Percentiles rank a stretch among this genome's conserved stretches.
phyloP scores from a whole-genome alignment of 2,797 vertebrate species.

The Labeo calbasu region DNA sequence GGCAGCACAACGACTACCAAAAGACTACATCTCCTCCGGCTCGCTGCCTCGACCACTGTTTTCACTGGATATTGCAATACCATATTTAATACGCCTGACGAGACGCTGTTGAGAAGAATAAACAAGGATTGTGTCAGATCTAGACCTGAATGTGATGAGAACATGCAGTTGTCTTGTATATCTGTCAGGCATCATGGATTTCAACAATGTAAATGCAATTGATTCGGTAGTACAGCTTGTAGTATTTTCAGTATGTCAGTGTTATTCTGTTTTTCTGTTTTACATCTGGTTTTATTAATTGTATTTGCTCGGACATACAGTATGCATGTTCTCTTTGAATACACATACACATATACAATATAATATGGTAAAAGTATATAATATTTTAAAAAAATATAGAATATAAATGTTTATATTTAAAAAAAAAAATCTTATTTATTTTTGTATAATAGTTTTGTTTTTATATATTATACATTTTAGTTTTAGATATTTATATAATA shows the following conservation, averaged over 20 bases:
- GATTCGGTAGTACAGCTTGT: neutral
- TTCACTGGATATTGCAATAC: neutral
- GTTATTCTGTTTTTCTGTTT: neutral
- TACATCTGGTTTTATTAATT: neutral
- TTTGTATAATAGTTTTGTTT: too few relatives aligned
- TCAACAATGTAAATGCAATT: neutral
- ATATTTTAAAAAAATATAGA: neutral
- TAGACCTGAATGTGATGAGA: neutral
- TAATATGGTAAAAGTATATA: neutral
- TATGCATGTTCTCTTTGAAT: neutral
- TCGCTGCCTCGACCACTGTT: neutral
- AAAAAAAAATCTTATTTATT: too few relatives aligned
- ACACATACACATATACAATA: neutral
- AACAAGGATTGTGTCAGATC: slow-evolving; percentile 13
- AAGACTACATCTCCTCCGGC: neutral
- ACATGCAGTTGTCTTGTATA: neutral
- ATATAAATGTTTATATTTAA: too few relatives aligned
- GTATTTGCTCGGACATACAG: neutral
- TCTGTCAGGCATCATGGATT: neutral
- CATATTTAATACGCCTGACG: neutral
- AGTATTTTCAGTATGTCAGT: neutral
- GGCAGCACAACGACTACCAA: neutral
- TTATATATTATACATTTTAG: too few relatives aligned
- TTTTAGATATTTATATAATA: too few relatives aligned
- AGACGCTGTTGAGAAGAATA: neutral